Base-by-base conservation (phyloP, 1,140 invertebrate genomes). In the Maniola jurtina region DNA sequence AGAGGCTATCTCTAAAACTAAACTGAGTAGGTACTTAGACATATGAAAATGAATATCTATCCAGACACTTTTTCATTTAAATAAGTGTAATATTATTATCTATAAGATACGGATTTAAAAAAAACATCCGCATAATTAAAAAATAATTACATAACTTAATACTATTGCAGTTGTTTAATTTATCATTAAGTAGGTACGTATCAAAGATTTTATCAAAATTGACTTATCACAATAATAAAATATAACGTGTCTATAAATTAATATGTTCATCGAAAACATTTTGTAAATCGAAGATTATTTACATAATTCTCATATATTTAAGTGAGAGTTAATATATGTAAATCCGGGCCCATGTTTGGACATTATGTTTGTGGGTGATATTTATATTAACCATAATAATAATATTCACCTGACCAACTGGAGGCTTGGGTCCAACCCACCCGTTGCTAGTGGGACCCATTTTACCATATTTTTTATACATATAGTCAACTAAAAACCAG, bases 301-400 rank as follows among this genome's bases (percentile, higher is more conserved):
- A 42, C 56, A 36, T 64, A 68, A 72, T 54, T 61, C 56, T 64
- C 59, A 65, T 42, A 42, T 42, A 1, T 2, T 42, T 42, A 42
- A 42, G 40, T 10, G 40, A 42, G 40, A 42, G 40, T 42, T 42
- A 13, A 42, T 42, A 5, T 2, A 42, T 42, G 40, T 42, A 42
- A 42, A 10, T n/a, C n/a, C n/a, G n/a, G n/a, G n/a, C n/a, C n/a
- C n/a, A n/a, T n/a, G 5, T 42, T 42, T 42, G 40, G 1, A 5
- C 13, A 5, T 2, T 9, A 1, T 42, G 9, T 42, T 1, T 42
- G 40, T 42, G 40, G 40, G 40, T n/a, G n/a, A n/a, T n/a, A n/a
- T n/a, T n/a, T n/a, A n/a, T n/a, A n/a, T n/a, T n/a, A n/a, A n/a
- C n/a, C n/a, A n/a, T n/a, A n/a, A n/a, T n/a, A n/a, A n/a, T n/a